Evolutionary conservation across 2,113 vertebrate species (phyloP), one percentile per base, ranked within the genome.

Genomic region (Gobio gobio): DNA sequence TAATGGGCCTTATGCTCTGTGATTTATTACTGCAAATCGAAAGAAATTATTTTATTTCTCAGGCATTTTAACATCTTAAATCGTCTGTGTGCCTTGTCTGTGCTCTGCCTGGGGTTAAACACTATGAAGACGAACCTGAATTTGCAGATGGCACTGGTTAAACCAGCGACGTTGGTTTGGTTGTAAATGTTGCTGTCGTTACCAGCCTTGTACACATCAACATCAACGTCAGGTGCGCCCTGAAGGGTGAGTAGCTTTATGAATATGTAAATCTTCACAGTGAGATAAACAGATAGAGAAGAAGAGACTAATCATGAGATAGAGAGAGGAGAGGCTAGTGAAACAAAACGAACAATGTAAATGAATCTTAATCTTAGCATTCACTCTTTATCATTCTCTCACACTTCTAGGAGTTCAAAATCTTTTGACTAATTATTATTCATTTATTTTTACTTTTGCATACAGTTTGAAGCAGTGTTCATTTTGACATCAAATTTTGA

Each of bases 201-300:
- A 58, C 22, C 16, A 47, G 12, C 9, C 45, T 29, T 40, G 45
- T 59, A 63, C 43, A 14, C 40, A 59, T 73, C 64, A 74, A 73
- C 73, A 72, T 78, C 84, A 86, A 82, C 76, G 85, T 86, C 82
- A 86, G 47, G 77, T 51, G 36, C 3, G 20, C 64, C 78, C 85
- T 61, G 84, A 16, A 82, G 85, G 82, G 63, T 9, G 40, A 16
- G 43, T 10, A 49, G 14, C 12, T 22, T 84, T 18, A 78, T 74
- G 40, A 84, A 78, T 82, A 81, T 85, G 56, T 63, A 74, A 29
- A 63, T 78, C 22, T 43, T 24, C 75, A 43, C 72, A 64, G 73
- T 36, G 58, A 64, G 10, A 54, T 33, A 76, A 29, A 51, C 45
- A 82, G 45, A 58, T 56, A 86, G 84, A 77, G 80, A 88, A 84